Evolutionary conservation across 2,888 invertebrate genomes (phyloP).

Genomic region (Aleiodes alternator): DNA sequence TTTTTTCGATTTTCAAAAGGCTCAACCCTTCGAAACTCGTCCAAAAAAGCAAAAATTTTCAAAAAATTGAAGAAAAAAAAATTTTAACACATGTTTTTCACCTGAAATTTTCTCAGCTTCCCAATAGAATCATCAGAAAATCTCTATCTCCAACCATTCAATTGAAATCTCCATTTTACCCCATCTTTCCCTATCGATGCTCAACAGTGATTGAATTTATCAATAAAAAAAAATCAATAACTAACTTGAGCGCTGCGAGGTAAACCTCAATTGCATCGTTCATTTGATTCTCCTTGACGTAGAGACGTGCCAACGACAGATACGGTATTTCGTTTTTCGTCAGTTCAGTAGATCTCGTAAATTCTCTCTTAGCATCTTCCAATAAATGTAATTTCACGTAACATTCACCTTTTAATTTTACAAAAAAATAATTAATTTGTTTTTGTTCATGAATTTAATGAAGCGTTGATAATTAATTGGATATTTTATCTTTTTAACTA

Average conservation of each 20-base stretch:
- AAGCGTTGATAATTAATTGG: constrained; percentile 2
- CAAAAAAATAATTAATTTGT: constrained; percentile 7
- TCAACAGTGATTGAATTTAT: background rate
- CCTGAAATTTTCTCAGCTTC: no score
- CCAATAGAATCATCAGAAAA: no score
- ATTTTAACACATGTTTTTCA: no score
- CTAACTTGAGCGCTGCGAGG: constrained; percentile 84
- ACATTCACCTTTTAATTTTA: constrained; percentile 81
- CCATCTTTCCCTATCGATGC: no score
- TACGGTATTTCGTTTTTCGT: constrained; percentile 86
- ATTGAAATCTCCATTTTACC: no score
- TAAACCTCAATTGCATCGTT: constrained; percentile 84
- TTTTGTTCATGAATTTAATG: background rate
- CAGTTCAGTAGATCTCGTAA: constrained; percentile 83
- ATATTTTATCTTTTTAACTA: background rate
- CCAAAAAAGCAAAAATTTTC: no score
- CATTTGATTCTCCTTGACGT: constrained; percentile 81
- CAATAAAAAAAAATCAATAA: constrained; percentile 49
- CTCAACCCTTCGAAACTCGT: no score
- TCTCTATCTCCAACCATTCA: no score
- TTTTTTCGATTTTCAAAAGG: no score
- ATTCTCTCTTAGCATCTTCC: constrained; percentile 84
- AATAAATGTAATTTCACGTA: constrained; percentile 82
- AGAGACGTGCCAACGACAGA: constrained; percentile 83
- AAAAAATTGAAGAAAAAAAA: no score